Base-by-base conservation (phyloP, 53 echinoderm and acorn worm genomes). In the Antedon mediterranea region DNA sequence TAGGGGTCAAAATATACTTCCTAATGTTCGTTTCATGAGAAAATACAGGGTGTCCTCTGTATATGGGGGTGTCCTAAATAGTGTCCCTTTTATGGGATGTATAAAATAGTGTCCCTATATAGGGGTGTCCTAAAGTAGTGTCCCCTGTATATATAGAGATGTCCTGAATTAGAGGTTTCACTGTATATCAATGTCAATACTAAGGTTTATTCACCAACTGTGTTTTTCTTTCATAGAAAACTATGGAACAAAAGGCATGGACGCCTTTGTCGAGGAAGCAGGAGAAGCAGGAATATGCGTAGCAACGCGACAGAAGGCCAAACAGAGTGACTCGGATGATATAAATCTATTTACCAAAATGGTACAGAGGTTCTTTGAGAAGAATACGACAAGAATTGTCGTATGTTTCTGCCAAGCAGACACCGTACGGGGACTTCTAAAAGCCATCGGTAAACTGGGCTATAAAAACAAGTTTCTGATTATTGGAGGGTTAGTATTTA, bases 191-290 rank as follows among this genome's bases (percentile, higher is more conserved):
- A n/a, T n/a, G n/a, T n/a, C n/a, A n/a, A n/a, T n/a, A n/a, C n/a
- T n/a, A n/a, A n/a, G n/a, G n/a, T n/a, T n/a, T n/a, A 74, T 26
- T 41, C 2, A 72, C 72, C 43, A 28, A 26, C 31, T 30, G 71
- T 79, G n/a, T n/a, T 72, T 7, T 72, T 72, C 23, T 8, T 41
- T 5, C 37, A 31, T 80, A 95, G 97, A 92, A 7, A 95, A 95
- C 79, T 95, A 95, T 76, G 97, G 97, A 0, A 86, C 89, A 28
- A 95, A 92, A 71, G 97, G 97, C 14, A 89, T 89, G 81, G 87
- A 89, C 71, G 97, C 91, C 18, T 95, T 95, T 71, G 86, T 84
- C 31, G 76, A 83, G n/a, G 84, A 92, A 2, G 90, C 87, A 70
- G 76, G 77, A 7, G 79, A 72, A 32, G 87, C 85, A 0, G 97